These are phyloP conservation scores for Gonatopus flavifemur DNA, from an alignment of 1,140 invertebrate genomes.

Conservation along the genomic window DNA sequence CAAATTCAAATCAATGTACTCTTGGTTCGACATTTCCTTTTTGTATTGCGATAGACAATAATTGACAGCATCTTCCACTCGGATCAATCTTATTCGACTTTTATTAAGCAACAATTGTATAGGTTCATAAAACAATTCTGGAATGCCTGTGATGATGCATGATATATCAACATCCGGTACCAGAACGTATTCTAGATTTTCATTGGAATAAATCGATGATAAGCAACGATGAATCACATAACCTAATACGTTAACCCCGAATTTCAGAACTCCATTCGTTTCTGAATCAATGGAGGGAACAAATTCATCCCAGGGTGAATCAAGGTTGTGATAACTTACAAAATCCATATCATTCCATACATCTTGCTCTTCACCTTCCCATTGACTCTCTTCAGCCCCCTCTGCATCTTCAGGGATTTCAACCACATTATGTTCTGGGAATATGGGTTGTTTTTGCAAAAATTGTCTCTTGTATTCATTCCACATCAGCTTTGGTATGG, in stretches of 20 bases:
- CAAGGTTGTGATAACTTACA: constrained; percentile 41
- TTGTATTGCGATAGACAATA: constrained; percentile 61
- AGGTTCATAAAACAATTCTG: constrained; percentile 40
- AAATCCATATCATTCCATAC: constrained; percentile 43
- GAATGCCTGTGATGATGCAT: constrained; percentile 57
- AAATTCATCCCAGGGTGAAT: constrained; percentile 42
- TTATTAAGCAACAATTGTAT: constrained; percentile 56
- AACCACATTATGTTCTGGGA: constrained; percentile 45
- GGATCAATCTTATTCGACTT: constrained; percentile 57
- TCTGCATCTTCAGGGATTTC: constrained; percentile 3
- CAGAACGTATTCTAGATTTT: constrained; percentile 41
- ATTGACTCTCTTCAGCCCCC: not conserved
- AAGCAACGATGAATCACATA: constrained; percentile 62
- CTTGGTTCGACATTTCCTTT: constrained; percentile 55
- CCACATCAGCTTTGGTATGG: constrained; percentile 52
- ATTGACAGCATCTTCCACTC: constrained; percentile 60
- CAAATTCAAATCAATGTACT: constrained; percentile 51
- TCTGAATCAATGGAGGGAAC: constrained; percentile 35
- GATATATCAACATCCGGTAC: constrained; percentile 50
- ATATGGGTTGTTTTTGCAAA: constrained; percentile 57
- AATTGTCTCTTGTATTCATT: constrained; percentile 61
- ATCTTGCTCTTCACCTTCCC: constrained; percentile 28
- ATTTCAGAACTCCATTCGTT: constrained; percentile 42
- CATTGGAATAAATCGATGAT: constrained; percentile 61
- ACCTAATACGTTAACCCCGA: constrained; percentile 57